Percentiles rank a stretch among this genome's conserved stretches.
Conservation (phyloP, 2,113 vertebrate species). For the Paedocypris sp. region DNA sequence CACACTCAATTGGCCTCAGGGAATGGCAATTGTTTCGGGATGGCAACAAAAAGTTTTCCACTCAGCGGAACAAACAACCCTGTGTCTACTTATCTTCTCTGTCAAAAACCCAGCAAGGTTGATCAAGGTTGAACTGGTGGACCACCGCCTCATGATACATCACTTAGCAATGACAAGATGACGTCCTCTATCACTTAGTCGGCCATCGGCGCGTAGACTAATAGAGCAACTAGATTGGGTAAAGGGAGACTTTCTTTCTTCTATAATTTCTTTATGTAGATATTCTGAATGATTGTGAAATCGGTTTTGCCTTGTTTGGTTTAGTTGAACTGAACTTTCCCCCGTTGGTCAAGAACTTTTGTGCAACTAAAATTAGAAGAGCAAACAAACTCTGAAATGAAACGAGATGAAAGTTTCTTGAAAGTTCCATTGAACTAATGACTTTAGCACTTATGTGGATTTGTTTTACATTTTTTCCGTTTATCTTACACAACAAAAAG, state of each 20-base stretch:
- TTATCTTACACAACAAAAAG: too few relatives aligned
- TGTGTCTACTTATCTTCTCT: conserved; percentile 9
- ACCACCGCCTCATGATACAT: conserved; percentile 12
- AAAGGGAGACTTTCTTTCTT: neutral
- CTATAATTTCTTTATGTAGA: too few relatives aligned
- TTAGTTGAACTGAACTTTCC: too few relatives aligned
- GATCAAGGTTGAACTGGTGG: conserved; percentile 3
- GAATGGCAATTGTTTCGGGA: conserved; percentile 35
- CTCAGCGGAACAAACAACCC: conserved; percentile 19
- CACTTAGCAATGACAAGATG: conserved; percentile 4
- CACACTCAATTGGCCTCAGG: conserved; percentile 35
- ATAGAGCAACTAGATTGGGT: neutral
- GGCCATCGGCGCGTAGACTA: neutral
- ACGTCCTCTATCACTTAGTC: conserved; percentile 8
- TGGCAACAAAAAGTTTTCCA: conserved; percentile 29
- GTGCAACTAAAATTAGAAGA: too few relatives aligned
- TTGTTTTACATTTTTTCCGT: too few relatives aligned
- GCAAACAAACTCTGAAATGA: too few relatives aligned
- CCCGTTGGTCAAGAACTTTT: too few relatives aligned
- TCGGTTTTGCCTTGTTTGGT: too few relatives aligned
- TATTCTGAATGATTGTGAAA: too few relatives aligned
- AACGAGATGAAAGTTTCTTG: too few relatives aligned
- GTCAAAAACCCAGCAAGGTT: conserved; percentile 19
- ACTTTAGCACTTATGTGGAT: too few relatives aligned
- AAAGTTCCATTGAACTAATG: too few relatives aligned